phyloP scores from a whole-genome alignment of 2,888 invertebrate species.

The Meghimatium bilineatum region DNA sequence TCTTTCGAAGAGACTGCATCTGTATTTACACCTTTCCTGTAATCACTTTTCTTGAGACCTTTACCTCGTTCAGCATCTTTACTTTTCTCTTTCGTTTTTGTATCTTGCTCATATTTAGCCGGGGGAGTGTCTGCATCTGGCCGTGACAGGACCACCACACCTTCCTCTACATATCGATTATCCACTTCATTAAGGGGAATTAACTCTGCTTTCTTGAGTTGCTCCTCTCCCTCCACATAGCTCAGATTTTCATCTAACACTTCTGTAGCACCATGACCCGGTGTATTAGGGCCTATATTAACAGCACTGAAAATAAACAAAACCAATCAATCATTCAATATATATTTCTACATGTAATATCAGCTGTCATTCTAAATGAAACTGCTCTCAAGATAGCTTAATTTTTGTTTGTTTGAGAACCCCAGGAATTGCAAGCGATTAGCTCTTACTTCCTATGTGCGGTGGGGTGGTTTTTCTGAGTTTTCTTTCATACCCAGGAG shows the following conservation, averaged over 20 bases:
- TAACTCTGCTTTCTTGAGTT: conserved; percentile 64
- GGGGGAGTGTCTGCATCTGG: conserved; percentile 57
- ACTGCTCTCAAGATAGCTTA: too few relatives aligned
- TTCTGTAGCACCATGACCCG: conserved; percentile 71
- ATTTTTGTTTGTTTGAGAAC: too few relatives aligned
- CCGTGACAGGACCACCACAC: conserved; percentile 60
- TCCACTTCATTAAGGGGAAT: conserved; percentile 65
- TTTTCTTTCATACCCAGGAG: too few relatives aligned
- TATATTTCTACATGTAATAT: neutral
- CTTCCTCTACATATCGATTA: conserved; percentile 69
- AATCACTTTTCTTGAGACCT: conserved; percentile 52
- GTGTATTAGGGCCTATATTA: conserved; percentile 63
- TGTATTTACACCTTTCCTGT: conserved; percentile 29
- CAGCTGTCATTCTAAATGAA: too few relatives aligned
- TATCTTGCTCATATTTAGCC: conserved; percentile 60
- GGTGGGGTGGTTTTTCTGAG: too few relatives aligned
- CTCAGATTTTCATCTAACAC: conserved; percentile 73
- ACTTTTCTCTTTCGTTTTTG: conserved; percentile 64
- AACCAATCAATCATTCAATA: neutral
- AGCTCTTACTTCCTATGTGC: too few relatives aligned
- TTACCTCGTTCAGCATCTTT: conserved; percentile 56
- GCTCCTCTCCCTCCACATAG: conserved; percentile 67
- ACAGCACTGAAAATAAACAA: conserved; percentile 56
- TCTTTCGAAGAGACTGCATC: conserved; percentile 39
- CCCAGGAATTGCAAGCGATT: too few relatives aligned